Percentiles rank a stretch among this genome's conserved stretches.
These are phyloP conservation scores for Megalopta genalis DNA, from an alignment of 1,140 invertebrate genomes.

Conservation along the genomic window DNA sequence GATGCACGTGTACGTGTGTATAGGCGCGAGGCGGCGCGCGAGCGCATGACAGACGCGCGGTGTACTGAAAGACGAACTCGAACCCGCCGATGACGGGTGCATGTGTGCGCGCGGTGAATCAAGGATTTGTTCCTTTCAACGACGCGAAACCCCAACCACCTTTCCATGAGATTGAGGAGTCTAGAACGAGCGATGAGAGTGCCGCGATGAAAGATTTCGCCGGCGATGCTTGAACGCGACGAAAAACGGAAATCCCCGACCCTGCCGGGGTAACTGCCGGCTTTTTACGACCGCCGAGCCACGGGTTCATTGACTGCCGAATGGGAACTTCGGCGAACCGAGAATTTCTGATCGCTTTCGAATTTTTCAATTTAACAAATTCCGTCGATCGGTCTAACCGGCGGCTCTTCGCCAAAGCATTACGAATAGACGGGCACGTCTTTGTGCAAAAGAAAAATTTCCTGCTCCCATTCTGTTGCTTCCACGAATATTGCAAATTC, in stretches of 20 bases:
- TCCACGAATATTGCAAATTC: too few species aligned
- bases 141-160: background rate
- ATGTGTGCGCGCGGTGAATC: background rate
- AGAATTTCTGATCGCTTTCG: too few species aligned
- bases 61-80: background rate
- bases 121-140: background rate
- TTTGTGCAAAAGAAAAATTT: too few species aligned
- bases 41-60: background rate
- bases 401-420: too few species aligned
- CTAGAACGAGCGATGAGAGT: background rate
- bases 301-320: too few species aligned
- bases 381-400: too few species aligned
- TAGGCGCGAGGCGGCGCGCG: background rate
- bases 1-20: background rate
- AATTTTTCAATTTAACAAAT: too few species aligned
- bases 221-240: background rate
- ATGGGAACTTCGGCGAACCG: too few species aligned
- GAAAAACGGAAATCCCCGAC: background rate
- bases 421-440: too few species aligned
- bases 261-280: background rate
- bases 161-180: background rate
- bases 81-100: too few species aligned
- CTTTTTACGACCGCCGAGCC: too few species aligned
- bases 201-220: background rate
- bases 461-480: too few species aligned